Evolutionary conservation across 2,113 vertebrate genomes (phyloP).

Genomic region (Phaethon lepturus): DNA sequence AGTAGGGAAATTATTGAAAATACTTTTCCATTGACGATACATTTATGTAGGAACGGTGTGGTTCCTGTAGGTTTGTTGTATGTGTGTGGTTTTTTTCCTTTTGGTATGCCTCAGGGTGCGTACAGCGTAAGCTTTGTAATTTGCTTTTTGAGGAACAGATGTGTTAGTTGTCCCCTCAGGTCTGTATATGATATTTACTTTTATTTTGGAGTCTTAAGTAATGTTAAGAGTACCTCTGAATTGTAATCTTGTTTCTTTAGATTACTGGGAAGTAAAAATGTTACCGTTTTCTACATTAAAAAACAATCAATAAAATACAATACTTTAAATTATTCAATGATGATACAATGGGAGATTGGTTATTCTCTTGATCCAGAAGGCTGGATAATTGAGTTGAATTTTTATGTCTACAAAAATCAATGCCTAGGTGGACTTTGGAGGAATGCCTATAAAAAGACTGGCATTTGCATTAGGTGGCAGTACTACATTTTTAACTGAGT

Average conservation of each 20-base stretch:
- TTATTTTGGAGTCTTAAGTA: not conserved
- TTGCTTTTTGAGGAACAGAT: not conserved
- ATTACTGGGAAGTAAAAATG: not conserved
- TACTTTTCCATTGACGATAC: not conserved
- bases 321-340: not conserved
- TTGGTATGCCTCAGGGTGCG: not conserved
- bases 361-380: not conserved
- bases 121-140: not conserved
- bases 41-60: not conserved
- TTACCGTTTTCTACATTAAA: not conserved
- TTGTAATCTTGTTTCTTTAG: not conserved
- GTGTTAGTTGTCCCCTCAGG: not conserved
- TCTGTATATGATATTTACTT: not conserved
- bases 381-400: conserved; percentile 23
- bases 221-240: not conserved
- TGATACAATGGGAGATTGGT: not conserved
- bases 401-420: conserved; percentile 16
- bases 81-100: not conserved
- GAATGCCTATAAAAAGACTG: conserved; percentile 14
- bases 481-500: not conserved
- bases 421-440: conserved; percentile 31
- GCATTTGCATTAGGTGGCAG: conserved; percentile 11
- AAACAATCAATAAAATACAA: not conserved
- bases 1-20: not conserved
- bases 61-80: not conserved